These are phyloP conservation scores for Neoascia interrupta DNA, from an alignment of 2,888 invertebrate species.

Conservation along the genomic window DNA sequence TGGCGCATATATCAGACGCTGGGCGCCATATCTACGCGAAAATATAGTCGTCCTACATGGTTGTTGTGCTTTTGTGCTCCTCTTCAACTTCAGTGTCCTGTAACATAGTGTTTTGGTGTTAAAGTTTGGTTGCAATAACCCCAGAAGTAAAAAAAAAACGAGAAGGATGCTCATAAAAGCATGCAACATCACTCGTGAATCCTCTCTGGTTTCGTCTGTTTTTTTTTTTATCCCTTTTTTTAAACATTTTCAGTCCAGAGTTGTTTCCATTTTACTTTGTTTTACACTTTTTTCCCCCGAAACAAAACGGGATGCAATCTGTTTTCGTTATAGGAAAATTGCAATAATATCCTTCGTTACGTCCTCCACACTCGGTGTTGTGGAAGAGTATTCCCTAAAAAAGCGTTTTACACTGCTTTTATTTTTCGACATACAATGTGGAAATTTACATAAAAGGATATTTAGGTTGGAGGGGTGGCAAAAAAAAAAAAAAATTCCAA, in stretches of 20 bases:
- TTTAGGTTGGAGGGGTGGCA: conserved; percentile 33
- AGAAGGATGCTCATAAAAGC: conserved; percentile 56
- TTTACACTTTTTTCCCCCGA: conserved; percentile 4
- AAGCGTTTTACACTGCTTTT: conserved; percentile 10
- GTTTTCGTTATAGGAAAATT: conserved; percentile 69
- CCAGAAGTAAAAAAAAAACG: conserved; percentile 14
- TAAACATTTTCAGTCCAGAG: conserved; percentile 14
- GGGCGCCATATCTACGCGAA: conserved; percentile 55
- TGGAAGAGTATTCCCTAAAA: background rate
- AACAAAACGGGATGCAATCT: conserved; percentile 61
- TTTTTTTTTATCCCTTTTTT: conserved; percentile 39
- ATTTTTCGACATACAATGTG: conserved; percentile 38
- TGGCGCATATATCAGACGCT: conserved; percentile 67
- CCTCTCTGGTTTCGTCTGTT: conserved; percentile 33
- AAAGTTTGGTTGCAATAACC: conserved; percentile 45
- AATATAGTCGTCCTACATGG: conserved; percentile 14
- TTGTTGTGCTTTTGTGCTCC: conserved; percentile 9
- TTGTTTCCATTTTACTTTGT: background rate
- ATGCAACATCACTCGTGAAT: conserved; percentile 65
- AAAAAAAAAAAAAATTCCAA: conserved; percentile 13
- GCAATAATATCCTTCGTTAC: conserved; percentile 64
- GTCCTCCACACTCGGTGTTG: conserved; percentile 17
- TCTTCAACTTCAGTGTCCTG: conserved; percentile 55
- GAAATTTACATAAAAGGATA: conserved; percentile 66
- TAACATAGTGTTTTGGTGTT: conserved; percentile 62